These are phyloP conservation scores for Xenopus laevis DNA, from an alignment of 2,113 vertebrate species.

Conservation along the genomic window DNA sequence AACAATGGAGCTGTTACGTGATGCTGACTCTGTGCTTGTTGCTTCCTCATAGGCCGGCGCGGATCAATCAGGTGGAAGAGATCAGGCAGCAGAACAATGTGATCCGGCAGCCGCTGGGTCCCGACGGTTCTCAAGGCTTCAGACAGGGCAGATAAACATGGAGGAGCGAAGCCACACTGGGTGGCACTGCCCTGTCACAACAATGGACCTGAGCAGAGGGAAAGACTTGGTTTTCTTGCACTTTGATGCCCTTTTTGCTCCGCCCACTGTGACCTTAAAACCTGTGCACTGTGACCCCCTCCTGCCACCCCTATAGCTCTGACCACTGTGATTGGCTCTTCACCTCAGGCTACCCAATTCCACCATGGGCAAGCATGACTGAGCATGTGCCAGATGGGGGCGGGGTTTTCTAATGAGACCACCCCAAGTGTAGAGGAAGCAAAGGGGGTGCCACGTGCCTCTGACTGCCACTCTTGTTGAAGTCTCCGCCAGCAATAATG, in stretches of 20 bases:
- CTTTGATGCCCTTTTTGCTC: conserved; percentile 72
- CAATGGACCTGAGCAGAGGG: conserved; percentile 65
- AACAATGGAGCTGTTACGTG: too few relatives aligned
- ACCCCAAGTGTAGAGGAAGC: conserved; percentile 31
- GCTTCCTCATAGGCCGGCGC: conserved; percentile 67
- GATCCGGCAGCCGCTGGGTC: conserved; percentile 85
- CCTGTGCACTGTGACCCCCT: conserved; percentile 71
- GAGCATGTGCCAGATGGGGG: conserved; percentile 32
- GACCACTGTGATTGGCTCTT: conserved; percentile 67
- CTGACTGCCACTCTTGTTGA: conserved; percentile 51
- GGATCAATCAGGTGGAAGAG: conserved; percentile 80
- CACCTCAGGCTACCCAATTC: conserved; percentile 55
- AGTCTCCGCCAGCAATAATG: conserved; percentile 66
- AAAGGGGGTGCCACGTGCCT: conserved; percentile 41
- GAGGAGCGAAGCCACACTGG: conserved; percentile 48
- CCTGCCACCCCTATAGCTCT: conserved; percentile 42
- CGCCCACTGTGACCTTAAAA: conserved; percentile 87
- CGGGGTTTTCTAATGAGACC: conserved; percentile 19
- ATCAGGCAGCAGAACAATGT: conserved; percentile 80
- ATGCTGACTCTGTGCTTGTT: too few relatives aligned
- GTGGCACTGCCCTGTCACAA: conserved; percentile 57
- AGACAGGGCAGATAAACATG: conserved; percentile 87
- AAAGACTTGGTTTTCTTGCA: conserved; percentile 66
- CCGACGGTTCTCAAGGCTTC: conserved; percentile 91
- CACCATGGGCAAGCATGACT: conserved; percentile 23